Base-by-base conservation (phyloP, 2,888 invertebrate species). In the Andrena praecox region DNA sequence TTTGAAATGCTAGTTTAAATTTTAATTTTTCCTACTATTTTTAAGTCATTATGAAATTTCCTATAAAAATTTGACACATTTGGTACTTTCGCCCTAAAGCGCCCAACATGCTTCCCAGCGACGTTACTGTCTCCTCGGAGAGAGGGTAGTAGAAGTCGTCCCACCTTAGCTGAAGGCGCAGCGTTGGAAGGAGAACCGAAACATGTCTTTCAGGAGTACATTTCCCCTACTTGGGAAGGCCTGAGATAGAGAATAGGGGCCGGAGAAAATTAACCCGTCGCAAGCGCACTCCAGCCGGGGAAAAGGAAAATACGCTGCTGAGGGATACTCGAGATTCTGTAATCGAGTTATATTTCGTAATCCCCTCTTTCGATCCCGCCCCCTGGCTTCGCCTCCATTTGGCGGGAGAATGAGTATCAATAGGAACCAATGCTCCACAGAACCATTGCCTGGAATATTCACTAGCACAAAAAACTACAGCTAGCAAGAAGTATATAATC, bases 251-350 rank as follows among this genome's bases (percentile, higher is more conserved):
- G 56, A 24, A n/a, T 42, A 52, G 27, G 12, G 52, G 54, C 12
- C 76, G 77, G 79, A 83, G 86, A 86, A 87, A 90, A 89, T 90
- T 89, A 90, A 90, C 87, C 88, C 86, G 88, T 85, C 82, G 78
- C 86, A 76, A 87, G 82, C 74, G 82, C 52, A 77, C 87, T 89
- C 77, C 71, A 76, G 48, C 68, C 66, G 77, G 70, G 85, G 82
- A 85, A 84, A 81, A 85, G 82, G 87, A 87, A 87, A 87, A 86
- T 76, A 70, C 75, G 77, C 76, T 77, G 67, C 67, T 67, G 81
- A 85, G 85, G 85, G 82, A 84, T 79, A 85, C 85, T 89, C 87
- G 87, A 89, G 80, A 85, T 79, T 82, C 82, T 78, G 85, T 89
- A 89, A 87, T 87, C 84, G 85, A 85, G 83, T 87, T 88, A 83